Evolutionary conservation across 2,113 vertebrate species (phyloP).

Genomic region (Psilopogon haemacephalus): DNA sequence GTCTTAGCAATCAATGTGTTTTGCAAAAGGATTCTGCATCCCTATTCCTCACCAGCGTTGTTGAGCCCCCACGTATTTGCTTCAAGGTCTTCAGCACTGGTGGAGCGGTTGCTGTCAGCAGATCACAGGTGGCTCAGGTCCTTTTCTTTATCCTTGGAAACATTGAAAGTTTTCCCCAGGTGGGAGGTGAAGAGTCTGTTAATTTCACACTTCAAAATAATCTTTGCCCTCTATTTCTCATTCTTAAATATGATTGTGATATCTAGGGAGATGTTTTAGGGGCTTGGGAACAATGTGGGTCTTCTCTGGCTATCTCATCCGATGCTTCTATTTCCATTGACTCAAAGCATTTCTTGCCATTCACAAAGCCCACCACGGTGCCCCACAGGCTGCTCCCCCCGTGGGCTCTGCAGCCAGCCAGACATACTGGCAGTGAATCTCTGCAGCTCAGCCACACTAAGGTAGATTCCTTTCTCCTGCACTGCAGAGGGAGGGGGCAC

Average conservation of each 20-base stretch:
- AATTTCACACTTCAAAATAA: slow-evolving; percentile 76
- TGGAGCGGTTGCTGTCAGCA: slow-evolving; percentile 64
- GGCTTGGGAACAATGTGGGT: slow-evolving; percentile 4
- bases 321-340: slow-evolving; percentile 62
- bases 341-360: slow-evolving; percentile 55
- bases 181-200: slow-evolving; percentile 75
- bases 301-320: slow-evolving; percentile 55
- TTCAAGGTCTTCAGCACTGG: slow-evolving; percentile 75
- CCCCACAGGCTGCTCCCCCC: slow-evolving; percentile 7
- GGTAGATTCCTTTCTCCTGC: neutral
- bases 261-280: slow-evolving; percentile 54
- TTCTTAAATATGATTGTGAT: slow-evolving; percentile 63
- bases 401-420: neutral
- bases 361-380: slow-evolving; percentile 50
- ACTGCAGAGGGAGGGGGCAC: neutral
- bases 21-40: slow-evolving; percentile 50
- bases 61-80: slow-evolving; percentile 33
- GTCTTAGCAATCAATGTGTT: slow-evolving; percentile 66
- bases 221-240: slow-evolving; percentile 71
- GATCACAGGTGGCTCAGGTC: slow-evolving; percentile 67
- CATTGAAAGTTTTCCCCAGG: slow-evolving; percentile 79
- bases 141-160: slow-evolving; percentile 72
- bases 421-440: neutral
- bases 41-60: slow-evolving; percentile 50
- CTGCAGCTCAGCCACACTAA: neutral